Conservation (phyloP, 64 coral and sea anemone genomes). For the Cladopsammia gracilis region DNA sequence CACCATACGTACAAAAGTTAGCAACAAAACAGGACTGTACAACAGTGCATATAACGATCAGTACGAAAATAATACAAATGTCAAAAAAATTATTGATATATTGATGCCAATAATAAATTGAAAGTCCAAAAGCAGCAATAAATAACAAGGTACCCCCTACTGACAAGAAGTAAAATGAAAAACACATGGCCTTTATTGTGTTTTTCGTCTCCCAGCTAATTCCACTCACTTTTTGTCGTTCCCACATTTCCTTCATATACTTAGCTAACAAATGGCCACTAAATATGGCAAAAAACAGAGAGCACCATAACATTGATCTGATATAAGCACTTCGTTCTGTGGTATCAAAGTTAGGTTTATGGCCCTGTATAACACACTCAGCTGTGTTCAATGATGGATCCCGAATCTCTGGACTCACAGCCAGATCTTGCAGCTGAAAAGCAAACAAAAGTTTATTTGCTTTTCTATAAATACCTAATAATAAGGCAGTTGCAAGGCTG, state of each 20-base stretch:
- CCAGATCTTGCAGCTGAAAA: not conserved
- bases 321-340: not conserved
- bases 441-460: too few species aligned
- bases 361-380: not conserved
- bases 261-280: not conserved
- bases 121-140: not conserved
- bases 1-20: too few species aligned
- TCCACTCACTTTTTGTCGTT: not conserved
- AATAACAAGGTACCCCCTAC: not conserved
- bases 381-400: conserved; percentile 16
- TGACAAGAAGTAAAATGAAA: not conserved
- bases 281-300: not conserved
- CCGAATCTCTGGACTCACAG: not conserved
- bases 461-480: too few species aligned
- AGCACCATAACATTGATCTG: not conserved
- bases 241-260: not conserved
- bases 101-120: not conserved
- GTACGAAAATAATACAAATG: not conserved
- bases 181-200: not conserved
- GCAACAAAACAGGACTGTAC: not conserved
- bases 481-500: too few species aligned
- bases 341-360: not conserved
- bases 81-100: not conserved
- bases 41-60: not conserved
- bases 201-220: not conserved